Evolutionary conservation across 2,113 vertebrate species (phyloP).

Genomic region (Poeciliopsis turrubarensis): DNA sequence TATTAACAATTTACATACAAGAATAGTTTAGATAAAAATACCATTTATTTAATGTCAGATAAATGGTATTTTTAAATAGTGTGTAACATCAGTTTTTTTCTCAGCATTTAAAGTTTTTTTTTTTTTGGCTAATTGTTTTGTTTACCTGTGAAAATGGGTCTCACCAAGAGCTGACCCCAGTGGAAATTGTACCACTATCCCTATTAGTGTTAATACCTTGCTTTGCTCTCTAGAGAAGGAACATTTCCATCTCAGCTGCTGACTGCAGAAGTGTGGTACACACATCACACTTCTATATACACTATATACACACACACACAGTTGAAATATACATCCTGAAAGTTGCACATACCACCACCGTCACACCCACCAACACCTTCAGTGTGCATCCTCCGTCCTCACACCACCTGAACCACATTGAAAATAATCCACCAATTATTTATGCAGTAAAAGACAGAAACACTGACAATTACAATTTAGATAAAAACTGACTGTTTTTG

Average conservation of each 20-base stretch:
- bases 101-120: too few species aligned
- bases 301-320: not conserved
- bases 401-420: slow-evolving; percentile 10
- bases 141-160: not conserved
- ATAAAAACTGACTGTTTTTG: not conserved
- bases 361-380: slow-evolving; percentile 1
- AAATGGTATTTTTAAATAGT: too few species aligned
- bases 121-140: not conserved
- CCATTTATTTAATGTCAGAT: too few species aligned
- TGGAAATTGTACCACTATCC: slow-evolving; percentile 3
- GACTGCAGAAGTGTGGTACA: slow-evolving; percentile 23
- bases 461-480: not conserved
- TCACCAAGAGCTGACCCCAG: not conserved
- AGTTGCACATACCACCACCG: not conserved
- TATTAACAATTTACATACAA: too few species aligned
- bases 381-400: slow-evolving; percentile 16
- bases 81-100: not conserved
- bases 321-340: slow-evolving; percentile 3
- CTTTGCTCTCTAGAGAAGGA: slow-evolving; percentile 4
- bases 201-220: not conserved
- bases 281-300: not conserved
- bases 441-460: slow-evolving; percentile 14
- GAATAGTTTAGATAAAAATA: too few species aligned
- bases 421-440: not conserved
- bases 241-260: slow-evolving; percentile 28